phyloP scores from a whole-genome alignment of 1,140 invertebrate genomes.

The Stegodyphus mimosarum region DNA sequence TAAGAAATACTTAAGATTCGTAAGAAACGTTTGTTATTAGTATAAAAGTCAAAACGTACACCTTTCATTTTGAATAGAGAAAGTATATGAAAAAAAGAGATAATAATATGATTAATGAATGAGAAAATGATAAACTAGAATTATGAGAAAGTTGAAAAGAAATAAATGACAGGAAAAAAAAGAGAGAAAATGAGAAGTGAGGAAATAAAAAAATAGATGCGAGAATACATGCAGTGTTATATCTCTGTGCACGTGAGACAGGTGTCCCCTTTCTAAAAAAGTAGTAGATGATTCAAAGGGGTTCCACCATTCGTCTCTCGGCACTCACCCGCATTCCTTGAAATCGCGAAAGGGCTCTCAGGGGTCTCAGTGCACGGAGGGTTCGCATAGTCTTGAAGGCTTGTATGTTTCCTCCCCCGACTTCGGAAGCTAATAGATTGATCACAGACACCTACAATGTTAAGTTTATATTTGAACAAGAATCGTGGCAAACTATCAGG shows the following conservation, averaged over 20 bases:
- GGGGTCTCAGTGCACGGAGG: constrained; percentile 90
- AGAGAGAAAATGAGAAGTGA: constrained; percentile 14
- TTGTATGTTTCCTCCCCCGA: constrained; percentile 94
- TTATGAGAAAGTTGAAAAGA: not conserved
- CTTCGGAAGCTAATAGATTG: constrained; percentile 94
- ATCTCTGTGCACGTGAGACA: constrained; percentile 52
- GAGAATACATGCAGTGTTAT: constrained; percentile 42
- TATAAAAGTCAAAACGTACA: too few relatives aligned
- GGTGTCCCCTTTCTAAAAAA: constrained; percentile 2
- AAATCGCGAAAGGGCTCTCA: constrained; percentile 93
- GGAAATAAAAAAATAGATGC: constrained; percentile 25
- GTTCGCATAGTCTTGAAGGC: constrained; percentile 98
- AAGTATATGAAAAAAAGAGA: too few relatives aligned
- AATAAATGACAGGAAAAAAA: not conserved
- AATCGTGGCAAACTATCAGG: not conserved
- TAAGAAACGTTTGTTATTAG: too few relatives aligned
- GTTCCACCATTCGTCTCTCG: constrained; percentile 35
- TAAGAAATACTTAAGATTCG: too few relatives aligned
- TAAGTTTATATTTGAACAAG: constrained; percentile 69
- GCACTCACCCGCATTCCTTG: constrained; percentile 96
- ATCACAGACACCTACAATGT: constrained; percentile 90
- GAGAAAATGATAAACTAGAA: too few relatives aligned
- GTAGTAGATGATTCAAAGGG: not conserved
- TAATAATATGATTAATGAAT: too few relatives aligned
- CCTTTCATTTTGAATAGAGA: too few relatives aligned